These are phyloP conservation scores for Lethrus apterus DNA, from an alignment of 1,140 invertebrate species.

Conservation along the genomic window DNA sequence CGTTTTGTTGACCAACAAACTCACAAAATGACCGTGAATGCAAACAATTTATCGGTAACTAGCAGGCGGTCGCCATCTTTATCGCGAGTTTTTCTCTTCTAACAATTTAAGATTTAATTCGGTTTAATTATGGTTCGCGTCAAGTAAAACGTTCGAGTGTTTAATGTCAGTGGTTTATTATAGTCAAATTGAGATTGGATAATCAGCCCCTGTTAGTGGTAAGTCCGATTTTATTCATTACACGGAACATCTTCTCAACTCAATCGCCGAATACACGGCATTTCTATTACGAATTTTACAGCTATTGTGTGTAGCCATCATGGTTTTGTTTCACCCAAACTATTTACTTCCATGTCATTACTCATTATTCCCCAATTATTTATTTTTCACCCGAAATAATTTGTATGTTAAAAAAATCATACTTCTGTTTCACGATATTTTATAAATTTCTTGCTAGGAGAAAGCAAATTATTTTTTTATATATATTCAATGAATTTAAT, in stretches of 20 bases:
- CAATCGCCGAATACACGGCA: constrained; percentile 15
- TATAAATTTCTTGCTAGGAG: too few relatives aligned
- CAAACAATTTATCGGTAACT: constrained; percentile 50
- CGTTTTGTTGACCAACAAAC: constrained; percentile 39
- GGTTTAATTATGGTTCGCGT: constrained; percentile 22
- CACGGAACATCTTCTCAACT: constrained; percentile 7
- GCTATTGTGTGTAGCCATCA: constrained; percentile 30
- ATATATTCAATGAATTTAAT: too few relatives aligned
- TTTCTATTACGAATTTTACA: constrained; percentile 31
- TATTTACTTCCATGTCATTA: too few relatives aligned
- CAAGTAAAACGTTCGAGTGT: constrained; percentile 10
- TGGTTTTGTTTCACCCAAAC: constrained; percentile 20
- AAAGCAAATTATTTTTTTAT: too few relatives aligned
- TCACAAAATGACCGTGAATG: constrained; percentile 43
- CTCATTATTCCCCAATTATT: too few relatives aligned
- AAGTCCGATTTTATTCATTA: constrained; percentile 6
- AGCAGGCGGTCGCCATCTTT: constrained; percentile 50
- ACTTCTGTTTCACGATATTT: too few relatives aligned
- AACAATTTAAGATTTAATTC: constrained; percentile 34
- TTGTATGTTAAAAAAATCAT: too few relatives aligned
- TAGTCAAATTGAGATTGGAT: constrained; percentile 6
- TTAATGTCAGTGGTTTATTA: constrained; percentile 11
- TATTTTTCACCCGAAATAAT: too few relatives aligned
- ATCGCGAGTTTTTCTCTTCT: constrained; percentile 45
- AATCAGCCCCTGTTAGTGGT: constrained; percentile 11